Evolutionary conservation across 2,888 invertebrate species (phyloP).

Genomic region (Phlogophora meticulosa): DNA sequence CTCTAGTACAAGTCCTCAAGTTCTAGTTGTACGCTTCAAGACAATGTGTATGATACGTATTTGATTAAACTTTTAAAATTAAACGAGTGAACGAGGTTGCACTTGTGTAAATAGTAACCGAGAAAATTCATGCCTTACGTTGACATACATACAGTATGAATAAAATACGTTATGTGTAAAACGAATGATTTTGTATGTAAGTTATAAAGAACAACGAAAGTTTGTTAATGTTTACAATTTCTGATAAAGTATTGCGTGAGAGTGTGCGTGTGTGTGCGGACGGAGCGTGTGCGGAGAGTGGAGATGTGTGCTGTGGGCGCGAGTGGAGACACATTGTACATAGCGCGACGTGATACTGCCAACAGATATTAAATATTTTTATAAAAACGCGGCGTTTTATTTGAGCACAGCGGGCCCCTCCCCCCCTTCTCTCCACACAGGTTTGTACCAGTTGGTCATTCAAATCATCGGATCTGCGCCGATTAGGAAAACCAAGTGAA

Average conservation of each 20-base stretch:
- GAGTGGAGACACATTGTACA: slow-evolving; percentile 14
- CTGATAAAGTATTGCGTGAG: neutral
- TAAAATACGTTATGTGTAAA: slow-evolving; percentile 3
- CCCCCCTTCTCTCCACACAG: no score
- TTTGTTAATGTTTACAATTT: slow-evolving; percentile 27
- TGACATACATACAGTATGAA: neutral
- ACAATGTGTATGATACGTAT: neutral
- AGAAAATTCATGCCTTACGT: neutral
- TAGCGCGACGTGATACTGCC: slow-evolving; percentile 7
- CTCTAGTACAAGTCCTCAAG: neutral
- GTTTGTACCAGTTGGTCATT: no score
- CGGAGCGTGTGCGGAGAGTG: neutral
- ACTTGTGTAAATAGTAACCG: neutral
- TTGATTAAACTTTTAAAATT: neutral
- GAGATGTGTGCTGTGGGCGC: neutral
- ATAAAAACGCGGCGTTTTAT: slow-evolving; percentile 29
- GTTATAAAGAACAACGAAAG: slow-evolving; percentile 24
- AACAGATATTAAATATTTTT: slow-evolving; percentile 60
- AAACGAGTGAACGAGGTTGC: slow-evolving; percentile 5
- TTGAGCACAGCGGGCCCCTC: neutral
- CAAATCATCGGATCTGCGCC: no score
- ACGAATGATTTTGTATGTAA: neutral
- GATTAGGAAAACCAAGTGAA: no score
- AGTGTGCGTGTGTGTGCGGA: neutral
- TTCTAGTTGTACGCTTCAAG: neutral